Base-by-base conservation (phyloP, 2,888 invertebrate species). In the Orthonychiurus folsomi region DNA sequence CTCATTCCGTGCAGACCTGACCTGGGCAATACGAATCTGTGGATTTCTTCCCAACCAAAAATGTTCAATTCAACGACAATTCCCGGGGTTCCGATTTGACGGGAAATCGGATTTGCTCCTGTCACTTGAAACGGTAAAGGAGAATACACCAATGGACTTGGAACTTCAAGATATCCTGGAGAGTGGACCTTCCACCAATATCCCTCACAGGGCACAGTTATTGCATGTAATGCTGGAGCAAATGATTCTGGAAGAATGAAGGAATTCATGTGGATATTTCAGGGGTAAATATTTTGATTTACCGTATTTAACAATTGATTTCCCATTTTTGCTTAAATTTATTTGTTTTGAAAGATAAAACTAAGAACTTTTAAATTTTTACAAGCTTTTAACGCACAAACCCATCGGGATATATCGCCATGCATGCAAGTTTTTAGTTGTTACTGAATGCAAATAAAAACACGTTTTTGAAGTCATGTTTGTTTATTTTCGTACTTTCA, bases 371-470 rank as follows among this genome's bases (percentile, higher is more conserved):
- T 48, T 15, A 48, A 15, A 48, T 15, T 48, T 48, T 48, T 48
- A 48, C 12, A 48, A n/a, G 48, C n/a, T n/a, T n/a, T n/a, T n/a
- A n/a, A n/a, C n/a, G n/a, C n/a, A n/a, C n/a, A n/a, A n/a, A n/a
- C n/a, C n/a, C n/a, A n/a, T n/a, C n/a, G n/a, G n/a, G n/a, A n/a
- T n/a, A n/a, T n/a, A n/a, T n/a, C n/a, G n/a, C n/a, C n/a, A n/a
- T n/a, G n/a, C 48, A 48, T 48, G 48, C 12, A 48, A 15, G 15
- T 15, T 48, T 48, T 48, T n/a, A 48, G 15, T 48, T 48, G n/a
- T n/a, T 48, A 48, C n/a, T 48, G 48, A 48, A 48, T 48, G 48
- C 48, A 48, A 48, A 48, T 48, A 48, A n/a, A 48, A 15, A n/a
- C n/a, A n/a, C 48, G n/a, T 48, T 48, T n/a, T n/a, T n/a, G n/a